Evolutionary conservation across 1,140 invertebrate genomes (phyloP).

Genomic region (Tetramorium simillimum): DNA sequence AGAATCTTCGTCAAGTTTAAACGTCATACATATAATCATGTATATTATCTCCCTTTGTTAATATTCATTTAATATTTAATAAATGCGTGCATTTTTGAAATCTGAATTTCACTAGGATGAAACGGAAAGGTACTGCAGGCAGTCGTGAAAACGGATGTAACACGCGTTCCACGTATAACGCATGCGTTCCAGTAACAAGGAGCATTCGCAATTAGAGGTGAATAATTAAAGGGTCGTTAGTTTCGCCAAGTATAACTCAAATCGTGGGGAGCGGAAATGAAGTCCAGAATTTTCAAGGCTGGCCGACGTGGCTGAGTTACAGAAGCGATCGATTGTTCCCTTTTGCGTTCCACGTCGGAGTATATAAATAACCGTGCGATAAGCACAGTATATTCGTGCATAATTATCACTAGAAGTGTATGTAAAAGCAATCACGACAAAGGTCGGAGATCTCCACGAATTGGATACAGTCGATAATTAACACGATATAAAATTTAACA

Average conservation of each 20-base stretch:
- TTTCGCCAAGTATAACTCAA: constrained; percentile 50
- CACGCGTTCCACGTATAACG: constrained; percentile 56
- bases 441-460: neutral
- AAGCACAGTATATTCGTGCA: constrained; percentile 41
- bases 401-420: neutral
- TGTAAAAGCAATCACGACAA: neutral
- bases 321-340: constrained; percentile 63
- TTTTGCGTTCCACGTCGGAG: constrained; percentile 33
- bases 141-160: constrained; percentile 42
- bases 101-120: neutral
- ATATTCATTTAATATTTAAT: constrained; percentile 30
- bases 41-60: neutral
- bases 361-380: constrained; percentile 65
- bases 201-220: constrained; percentile 65
- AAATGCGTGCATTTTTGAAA: neutral
- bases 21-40: neutral
- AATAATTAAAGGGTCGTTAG: constrained; percentile 71
- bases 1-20: neutral
- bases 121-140: constrained; percentile 18
- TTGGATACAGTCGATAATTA: neutral
- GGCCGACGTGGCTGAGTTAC: constrained; percentile 30
- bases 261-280: constrained; percentile 41
- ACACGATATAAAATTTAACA: neutral
- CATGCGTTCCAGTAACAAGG: constrained; percentile 65
- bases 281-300: constrained; percentile 48